Evolutionary conservation across 2,797 vertebrate species (phyloP).

Genomic region (Anabacerthia variegaticeps): DNA sequence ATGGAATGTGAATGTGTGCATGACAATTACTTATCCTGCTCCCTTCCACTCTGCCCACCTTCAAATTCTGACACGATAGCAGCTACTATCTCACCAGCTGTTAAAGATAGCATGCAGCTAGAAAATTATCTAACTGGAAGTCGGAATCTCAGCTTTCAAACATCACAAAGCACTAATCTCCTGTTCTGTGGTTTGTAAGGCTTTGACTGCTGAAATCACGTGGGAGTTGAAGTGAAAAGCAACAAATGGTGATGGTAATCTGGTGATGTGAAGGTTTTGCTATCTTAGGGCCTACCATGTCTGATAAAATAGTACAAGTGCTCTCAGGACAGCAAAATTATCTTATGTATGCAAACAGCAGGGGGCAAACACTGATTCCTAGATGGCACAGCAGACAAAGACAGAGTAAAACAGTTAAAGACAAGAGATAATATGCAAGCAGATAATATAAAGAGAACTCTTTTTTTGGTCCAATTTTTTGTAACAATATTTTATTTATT

Average conservation of each 20-base stretch:
- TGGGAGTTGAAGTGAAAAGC: not conserved
- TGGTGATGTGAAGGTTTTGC: not conserved
- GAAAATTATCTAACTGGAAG: not conserved
- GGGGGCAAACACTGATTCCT: not conserved
- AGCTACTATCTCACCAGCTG: not conserved
- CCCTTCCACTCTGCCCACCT: not conserved
- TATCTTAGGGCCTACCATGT: not conserved
- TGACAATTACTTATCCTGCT: not conserved
- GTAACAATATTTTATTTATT: not conserved
- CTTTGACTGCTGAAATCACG: not conserved
- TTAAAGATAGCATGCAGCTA: not conserved
- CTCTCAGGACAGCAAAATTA: not conserved
- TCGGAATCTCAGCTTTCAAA: not conserved
- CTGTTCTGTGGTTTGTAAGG: not conserved
- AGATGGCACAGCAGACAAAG: not conserved
- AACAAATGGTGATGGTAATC: not conserved
- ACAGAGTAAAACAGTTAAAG: not conserved
- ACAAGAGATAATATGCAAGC: not conserved
- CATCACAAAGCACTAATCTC: not conserved
- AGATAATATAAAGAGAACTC: not conserved
- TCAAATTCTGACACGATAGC: not conserved
- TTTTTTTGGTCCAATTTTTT: not conserved
- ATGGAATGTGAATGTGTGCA: not conserved
- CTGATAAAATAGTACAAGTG: not conserved
- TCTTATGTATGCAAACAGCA: not conserved